Evolutionary conservation across 2,113 vertebrate species (phyloP), one percentile per base, ranked within the genome.

Genomic region (Gadus chalcogrammus): DNA sequence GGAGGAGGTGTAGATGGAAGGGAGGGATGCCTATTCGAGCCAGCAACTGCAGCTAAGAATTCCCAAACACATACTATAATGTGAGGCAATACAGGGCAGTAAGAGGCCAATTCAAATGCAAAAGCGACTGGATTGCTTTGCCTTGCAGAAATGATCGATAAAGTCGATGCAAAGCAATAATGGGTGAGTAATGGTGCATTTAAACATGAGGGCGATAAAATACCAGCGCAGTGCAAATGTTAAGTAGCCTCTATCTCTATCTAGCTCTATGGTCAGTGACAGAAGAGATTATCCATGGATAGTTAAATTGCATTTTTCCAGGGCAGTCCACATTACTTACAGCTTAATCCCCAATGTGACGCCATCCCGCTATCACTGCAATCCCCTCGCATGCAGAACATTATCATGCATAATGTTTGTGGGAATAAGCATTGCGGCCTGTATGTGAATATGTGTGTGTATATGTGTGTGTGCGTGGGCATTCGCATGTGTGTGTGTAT

Each of bases 271-370:
- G 58, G 20, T 31, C 13, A 18, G 15, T n/a, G 16, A 55, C 28
- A 38, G 60, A n/a, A 15, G 15, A 56, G 42, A 27, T 64, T 67
- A 56, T 55, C 31, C 58, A 53, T 15, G 16, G 20, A 55, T 64
- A 65, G 60, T 53, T 52, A 62, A 61, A 24, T n/a, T 17, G 56
- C 56, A 15, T 15, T 70, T 60, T 69, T 65, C 27, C 63, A 27
- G 53, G 61, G 56, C 48, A 65, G 52, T 22, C 24, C 53, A 75
- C 71, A 56, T 69, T 72, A 72, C 68, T 72, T 58, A 58, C 55
- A n/a, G 15, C 28, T 52, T 62, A 66, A 53, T 56, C 20, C 31
- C 16, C 69, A 35, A 55, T n/a, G 52, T 63, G 61, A 31, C 65
- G 18, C 61, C 53, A 13, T 64, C 22, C 68, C 22, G 28, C 20